These are phyloP conservation scores for Cricetomys ansorgei DNA, from an alignment of 2,113 vertebrate genomes.

Conservation along the genomic window DNA sequence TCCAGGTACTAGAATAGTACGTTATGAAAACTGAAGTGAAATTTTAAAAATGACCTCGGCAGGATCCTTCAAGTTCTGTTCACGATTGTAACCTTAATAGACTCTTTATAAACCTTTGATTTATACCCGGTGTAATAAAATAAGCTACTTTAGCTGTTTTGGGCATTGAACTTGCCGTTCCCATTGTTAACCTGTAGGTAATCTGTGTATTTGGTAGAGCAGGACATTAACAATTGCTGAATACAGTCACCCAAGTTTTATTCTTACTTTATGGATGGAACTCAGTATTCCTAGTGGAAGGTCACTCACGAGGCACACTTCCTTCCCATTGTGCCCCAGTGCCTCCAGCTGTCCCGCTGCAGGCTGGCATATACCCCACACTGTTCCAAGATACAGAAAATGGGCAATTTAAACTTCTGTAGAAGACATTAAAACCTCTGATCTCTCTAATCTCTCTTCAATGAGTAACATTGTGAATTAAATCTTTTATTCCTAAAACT, in stretches of 20 bases:
- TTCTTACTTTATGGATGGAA: background rate
- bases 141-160: conserved; percentile 12
- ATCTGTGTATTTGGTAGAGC: background rate
- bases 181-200: background rate
- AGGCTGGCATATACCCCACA: background rate
- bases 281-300: background rate
- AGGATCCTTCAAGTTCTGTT: background rate
- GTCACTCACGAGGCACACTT: background rate
- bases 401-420: conserved; percentile 38
- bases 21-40: conserved; percentile 25
- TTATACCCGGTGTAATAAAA: background rate
- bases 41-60: conserved; percentile 38
- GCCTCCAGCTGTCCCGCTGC: background rate
- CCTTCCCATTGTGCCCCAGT: background rate
- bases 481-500: conserved; percentile 29
- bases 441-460: background rate
- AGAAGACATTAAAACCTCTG: conserved; percentile 11
- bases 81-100: background rate
- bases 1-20: background rate
- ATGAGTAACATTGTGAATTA: conserved; percentile 38
- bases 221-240: conserved; percentile 3
- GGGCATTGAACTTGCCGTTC: background rate
- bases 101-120: background rate
- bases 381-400: conserved; percentile 13
- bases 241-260: background rate